A percentile compares a stretch with the other conserved stretches of the same genome.
Conservation (phyloP, 2,888 invertebrate genomes). For the Lissocephala sabroskyi region DNA sequence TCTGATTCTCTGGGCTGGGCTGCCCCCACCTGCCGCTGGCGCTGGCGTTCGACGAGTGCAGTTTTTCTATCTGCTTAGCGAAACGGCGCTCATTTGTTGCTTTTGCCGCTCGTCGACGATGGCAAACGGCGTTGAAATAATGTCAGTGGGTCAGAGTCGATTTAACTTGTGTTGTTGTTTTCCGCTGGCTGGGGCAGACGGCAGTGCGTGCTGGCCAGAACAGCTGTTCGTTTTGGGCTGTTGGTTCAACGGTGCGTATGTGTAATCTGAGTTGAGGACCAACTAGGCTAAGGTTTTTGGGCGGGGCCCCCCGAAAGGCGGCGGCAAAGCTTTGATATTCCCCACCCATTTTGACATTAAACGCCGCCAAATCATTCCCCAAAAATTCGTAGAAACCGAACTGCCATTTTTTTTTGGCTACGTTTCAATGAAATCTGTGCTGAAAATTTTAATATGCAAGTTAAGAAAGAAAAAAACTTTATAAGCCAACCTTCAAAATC, state of each 20-base stretch:
- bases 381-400: not conserved
- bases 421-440: conserved; percentile 36
- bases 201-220: conserved; percentile 23
- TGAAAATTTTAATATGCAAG: conserved; percentile 22
- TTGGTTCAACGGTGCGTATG: conserved; percentile 1
- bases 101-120: conserved; percentile 19
- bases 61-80: too few relatives aligned
- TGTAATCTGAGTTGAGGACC: conserved; percentile 3
- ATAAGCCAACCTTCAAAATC: conserved; percentile 43
- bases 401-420: not conserved
- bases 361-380: too few relatives aligned
- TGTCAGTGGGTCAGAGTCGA: conserved; percentile 72
- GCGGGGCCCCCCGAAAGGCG: too few relatives aligned
- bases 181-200: too few relatives aligned
- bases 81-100: too few relatives aligned
- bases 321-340: not conserved
- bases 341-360: too few relatives aligned
- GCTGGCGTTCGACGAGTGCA: too few relatives aligned
- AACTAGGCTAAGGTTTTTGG: conserved; percentile 40
- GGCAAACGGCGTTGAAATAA: conserved; percentile 49
- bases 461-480: conserved; percentile 44
- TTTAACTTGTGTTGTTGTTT: conserved; percentile 43
- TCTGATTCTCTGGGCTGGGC: not conserved
- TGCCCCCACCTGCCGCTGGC: not conserved
- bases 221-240: conserved; percentile 34